These are phyloP conservation scores for Elephas maximus DNA, from an alignment of 2,113 vertebrate genomes.

Conservation along the genomic window DNA sequence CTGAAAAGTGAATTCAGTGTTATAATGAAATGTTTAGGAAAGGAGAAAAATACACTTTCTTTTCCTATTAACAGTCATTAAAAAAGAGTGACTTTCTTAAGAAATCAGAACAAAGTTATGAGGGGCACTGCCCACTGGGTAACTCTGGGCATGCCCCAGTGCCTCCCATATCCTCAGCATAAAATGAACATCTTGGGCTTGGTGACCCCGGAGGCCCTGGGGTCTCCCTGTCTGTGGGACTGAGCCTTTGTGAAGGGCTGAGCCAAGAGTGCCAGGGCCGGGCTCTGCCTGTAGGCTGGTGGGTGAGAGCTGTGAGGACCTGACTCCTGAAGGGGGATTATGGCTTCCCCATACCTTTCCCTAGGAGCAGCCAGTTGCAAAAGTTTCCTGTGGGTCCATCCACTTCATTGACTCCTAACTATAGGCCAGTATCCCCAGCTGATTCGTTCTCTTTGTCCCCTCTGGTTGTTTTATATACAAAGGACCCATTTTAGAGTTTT, in stretches of 20 bases:
- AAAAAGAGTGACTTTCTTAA: not conserved
- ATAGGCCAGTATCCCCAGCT: accelerated
- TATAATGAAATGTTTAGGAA: not conserved
- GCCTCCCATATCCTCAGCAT: not conserved
- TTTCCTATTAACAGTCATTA: not conserved
- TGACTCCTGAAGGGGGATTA: not conserved
- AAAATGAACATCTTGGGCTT: too few species aligned
- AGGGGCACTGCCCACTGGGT: not conserved
- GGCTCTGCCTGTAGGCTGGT: accelerated
- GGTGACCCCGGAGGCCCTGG: not conserved
- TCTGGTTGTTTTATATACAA: not conserved
- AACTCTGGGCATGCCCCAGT: too few species aligned
- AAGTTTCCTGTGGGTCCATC: not conserved
- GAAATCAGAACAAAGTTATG: not conserved
- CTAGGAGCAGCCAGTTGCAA: not conserved
- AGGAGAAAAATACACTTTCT: not conserved
- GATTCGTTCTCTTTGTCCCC: not conserved
- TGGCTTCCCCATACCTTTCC: not conserved
- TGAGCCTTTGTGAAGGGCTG: not conserved
- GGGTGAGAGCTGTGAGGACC: accelerated
- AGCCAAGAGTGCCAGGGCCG: not conserved
- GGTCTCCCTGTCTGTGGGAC: not conserved
- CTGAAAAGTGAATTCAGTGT: not conserved
- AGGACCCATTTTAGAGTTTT: not conserved
- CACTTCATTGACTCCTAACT: not conserved